These are phyloP conservation scores for Drosophila borborema DNA, from an alignment of 2,888 invertebrate species.

Conservation along the genomic window DNA sequence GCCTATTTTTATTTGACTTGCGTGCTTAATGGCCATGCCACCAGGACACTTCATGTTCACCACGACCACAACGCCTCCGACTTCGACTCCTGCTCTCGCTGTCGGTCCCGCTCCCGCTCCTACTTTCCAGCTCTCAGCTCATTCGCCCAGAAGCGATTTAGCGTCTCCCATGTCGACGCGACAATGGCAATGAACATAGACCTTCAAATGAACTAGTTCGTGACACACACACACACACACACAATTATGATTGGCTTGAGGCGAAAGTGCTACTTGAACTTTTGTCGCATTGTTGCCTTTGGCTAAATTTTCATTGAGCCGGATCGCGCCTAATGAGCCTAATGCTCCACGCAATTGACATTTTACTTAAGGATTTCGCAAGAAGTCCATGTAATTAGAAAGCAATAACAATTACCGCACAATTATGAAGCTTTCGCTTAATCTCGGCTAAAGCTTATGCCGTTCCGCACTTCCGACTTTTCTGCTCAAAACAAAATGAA, in stretches of 20 bases:
- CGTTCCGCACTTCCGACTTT: conserved; percentile 27
- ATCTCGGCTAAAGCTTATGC: conserved; percentile 46
- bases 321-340: conserved; percentile 60
- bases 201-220: conserved; percentile 53
- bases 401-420: conserved; percentile 76
- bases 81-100: not conserved
- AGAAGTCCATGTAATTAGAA: conserved; percentile 75
- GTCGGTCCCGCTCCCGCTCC: not conserved
- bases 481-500: conserved; percentile 52
- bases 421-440: conserved; percentile 31
- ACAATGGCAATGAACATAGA: conserved; percentile 53
- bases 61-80: not conserved
- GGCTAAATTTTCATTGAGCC: conserved; percentile 17
- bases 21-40: conserved; percentile 74
- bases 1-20: conserved; percentile 81
- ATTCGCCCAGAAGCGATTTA: conserved; percentile 52
- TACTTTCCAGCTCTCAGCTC: not conserved
- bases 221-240: conserved; percentile 24
- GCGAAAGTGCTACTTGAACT: conserved; percentile 36
- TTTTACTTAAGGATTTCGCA: conserved; percentile 73
- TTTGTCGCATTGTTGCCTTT: conserved; percentile 13
- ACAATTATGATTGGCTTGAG: conserved; percentile 54
- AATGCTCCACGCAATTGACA: conserved; percentile 74
- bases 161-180: conserved; percentile 43
- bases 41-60: conserved; percentile 22